Conservation (phyloP, 1,140 invertebrate species). For the Zeugodacus cucurbitae region DNA sequence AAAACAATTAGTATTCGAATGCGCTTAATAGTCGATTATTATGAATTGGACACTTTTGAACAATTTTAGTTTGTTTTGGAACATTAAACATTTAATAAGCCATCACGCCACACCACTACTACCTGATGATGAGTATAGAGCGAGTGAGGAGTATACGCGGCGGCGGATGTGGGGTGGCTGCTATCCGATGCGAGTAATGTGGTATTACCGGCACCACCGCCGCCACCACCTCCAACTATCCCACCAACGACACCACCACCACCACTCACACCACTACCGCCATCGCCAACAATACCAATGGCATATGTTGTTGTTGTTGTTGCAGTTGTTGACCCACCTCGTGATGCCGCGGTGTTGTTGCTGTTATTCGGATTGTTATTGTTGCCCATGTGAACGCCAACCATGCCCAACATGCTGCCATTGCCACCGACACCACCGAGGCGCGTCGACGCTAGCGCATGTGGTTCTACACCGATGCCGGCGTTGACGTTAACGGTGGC, state of each 20-base stretch:
- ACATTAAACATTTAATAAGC: slow-evolving; percentile 39
- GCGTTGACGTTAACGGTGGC: slow-evolving; percentile 27
- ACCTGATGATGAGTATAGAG: slow-evolving; percentile 48
- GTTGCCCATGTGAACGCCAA: neutral
- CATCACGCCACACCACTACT: slow-evolving; percentile 40
- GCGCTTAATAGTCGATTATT: neutral
- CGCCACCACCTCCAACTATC: slow-evolving; percentile 37
- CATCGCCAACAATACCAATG: neutral
- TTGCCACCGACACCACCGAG: slow-evolving; percentile 23
- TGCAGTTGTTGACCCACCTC: slow-evolving; percentile 60
- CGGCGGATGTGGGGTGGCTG: slow-evolving; percentile 41
- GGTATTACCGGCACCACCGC: slow-evolving; percentile 16
- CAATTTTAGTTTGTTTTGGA: neutral
- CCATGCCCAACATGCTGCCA: slow-evolving; percentile 2
- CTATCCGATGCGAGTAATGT: slow-evolving; percentile 25
- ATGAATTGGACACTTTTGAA: slow-evolving; percentile 6
- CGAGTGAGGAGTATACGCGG: slow-evolving; percentile 45
- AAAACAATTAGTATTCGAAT: slow-evolving; percentile 1
- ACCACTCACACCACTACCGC: slow-evolving; percentile 37
- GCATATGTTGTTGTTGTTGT: slow-evolving; percentile 39
- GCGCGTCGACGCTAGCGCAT: slow-evolving; percentile 37
- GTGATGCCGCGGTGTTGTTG: slow-evolving; percentile 49
- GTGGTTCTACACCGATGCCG: slow-evolving; percentile 28
- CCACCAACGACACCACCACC: slow-evolving; percentile 19
- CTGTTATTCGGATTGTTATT: slow-evolving; percentile 24